Evolutionary conservation across 2,888 invertebrate species (phyloP), one percentile per base, ranked within the genome.

Genomic region (Malthinus flaveolus): DNA sequence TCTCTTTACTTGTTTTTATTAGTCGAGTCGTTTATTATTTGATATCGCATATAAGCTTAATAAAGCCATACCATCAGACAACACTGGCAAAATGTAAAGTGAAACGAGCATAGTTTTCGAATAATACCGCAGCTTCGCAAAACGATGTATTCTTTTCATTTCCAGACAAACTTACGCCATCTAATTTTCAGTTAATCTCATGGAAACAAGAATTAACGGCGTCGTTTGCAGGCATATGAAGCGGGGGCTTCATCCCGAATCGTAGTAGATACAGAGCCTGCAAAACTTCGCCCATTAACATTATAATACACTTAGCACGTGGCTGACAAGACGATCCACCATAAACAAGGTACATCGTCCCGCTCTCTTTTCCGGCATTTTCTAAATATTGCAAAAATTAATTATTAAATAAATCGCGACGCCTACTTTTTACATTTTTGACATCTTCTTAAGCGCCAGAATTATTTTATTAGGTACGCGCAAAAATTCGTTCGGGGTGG

Each of bases 171-270:
- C 75, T 78, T 78, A 70, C 76, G 76, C 77, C 78, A 78, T 78
- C 78, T 79, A 79, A 79, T 79, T 78, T 78, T 75, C 77, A 77
- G 78, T 79, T 79, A 79, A 79, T 78, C 79, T 78, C 76, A 70
- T 71, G 74, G 75, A 78, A 78, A 79, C 77, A 77, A 78, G 78
- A 79, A 79, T 77, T 78, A 78, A 78, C 77, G 78, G 75, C 77
- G 77, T 76, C 77, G 76, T 79, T 78, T 77, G 73, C 77, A 73
- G 77, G 77, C 78, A 77, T 77, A 77, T 77, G 77, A 77, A 76
- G 73, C 75, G 39, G 23, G 69, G 69, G 68, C 69, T 66, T 65
- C 64, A 62, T 62, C 65, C 71, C 71, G 71, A 71, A 68, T 68
- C 69, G 67, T 64, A 69, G 69, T 69, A 70, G 73, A 73, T 71